Conservation (phyloP, 1,140 invertebrate species). For the Globodera rostochiensis region DNA sequence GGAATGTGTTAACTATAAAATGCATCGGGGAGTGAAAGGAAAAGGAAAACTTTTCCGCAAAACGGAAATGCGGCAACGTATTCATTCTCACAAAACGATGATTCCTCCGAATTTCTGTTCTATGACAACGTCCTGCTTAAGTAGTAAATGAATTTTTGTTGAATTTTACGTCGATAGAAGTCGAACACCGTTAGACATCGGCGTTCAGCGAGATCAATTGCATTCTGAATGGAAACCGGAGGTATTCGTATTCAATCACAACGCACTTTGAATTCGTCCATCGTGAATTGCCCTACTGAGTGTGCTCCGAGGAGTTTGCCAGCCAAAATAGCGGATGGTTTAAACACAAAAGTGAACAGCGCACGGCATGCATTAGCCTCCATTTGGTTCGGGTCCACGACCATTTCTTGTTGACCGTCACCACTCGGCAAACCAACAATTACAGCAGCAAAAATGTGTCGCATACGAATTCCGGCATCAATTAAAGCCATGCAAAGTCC, state of each 20-base stretch:
- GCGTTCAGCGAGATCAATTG: constrained; percentile 30
- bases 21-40: no score
- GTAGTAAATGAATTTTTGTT: constrained; percentile 39
- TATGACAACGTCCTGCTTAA: constrained; percentile 4
- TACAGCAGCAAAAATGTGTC: constrained; percentile 39
- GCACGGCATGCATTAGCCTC: constrained; percentile 4
- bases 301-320: constrained; percentile 24
- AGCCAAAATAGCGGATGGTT: constrained; percentile 28
- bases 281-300: constrained; percentile 16
- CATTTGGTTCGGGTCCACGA: constrained; percentile 34
- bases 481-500: constrained; percentile 38
- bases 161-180: constrained; percentile 44
- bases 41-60: no score
- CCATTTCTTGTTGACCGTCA: constrained; percentile 19
- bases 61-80: no score
- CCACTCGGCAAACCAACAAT: constrained; percentile 20
- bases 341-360: constrained; percentile 44
- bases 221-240: constrained; percentile 17
- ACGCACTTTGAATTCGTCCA: constrained; percentile 19
- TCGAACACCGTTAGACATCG: constrained; percentile 37
- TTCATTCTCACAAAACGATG: no score
- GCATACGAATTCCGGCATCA: constrained; percentile 45
- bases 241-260: not conserved
- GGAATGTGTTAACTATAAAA: no score
- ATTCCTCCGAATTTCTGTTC: no score